Base-by-base conservation (phyloP, 2,888 invertebrate genomes). In the Gymnocheta viridis region DNA sequence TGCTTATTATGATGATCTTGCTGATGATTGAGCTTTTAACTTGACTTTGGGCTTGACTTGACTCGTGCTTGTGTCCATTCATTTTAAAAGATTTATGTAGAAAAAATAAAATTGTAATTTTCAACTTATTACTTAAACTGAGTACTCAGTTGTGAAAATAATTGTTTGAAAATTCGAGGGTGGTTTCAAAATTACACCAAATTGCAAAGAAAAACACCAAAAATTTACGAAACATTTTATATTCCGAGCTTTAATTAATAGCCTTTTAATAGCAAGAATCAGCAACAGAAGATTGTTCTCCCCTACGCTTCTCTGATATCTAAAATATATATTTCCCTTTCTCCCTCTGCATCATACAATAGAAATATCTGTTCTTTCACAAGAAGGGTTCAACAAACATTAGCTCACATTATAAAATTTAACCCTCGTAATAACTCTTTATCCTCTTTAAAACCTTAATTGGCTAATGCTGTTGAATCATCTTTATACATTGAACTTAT, bases 21-120 rank as follows among this genome's bases (percentile, higher is more conserved):
- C 44, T 44, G 4, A 58, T 29, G 29, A 32, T 72, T 58, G 14
- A 47, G 19, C 17, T 38, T 56, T 69, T 44, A 66, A 66, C 32
- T 66, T 58, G 38, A 19, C 38, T 67, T 56, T 56, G 56, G 32
- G 56, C 19, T 51, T 58, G 47, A n/a, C 58, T 49, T 58, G 77
- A 66, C 79, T 54, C 70, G 38, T 41, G 73, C 38, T 64, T 27
- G 10, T 64, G 62, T 44, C 67, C 58, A 70, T 77, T 66, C 56
- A 67, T 24, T 47, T 41, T 54, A 4, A 66, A 67, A 72, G 29
- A 56, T 62, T 29, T 35, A 17, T 35, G 10, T 19, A 35, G 24
- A 19, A 51, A 51, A n/a, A 74, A 54, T 29, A 47, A 29, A 58
- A 72, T 32, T 60, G 17, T 12, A 27, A 47, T 47, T 47, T 44